Percentiles rank a stretch among this genome's conserved stretches.
Evolutionary conservation across 2,797 vertebrate genomes (phyloP).

Genomic region (Phrynocephalus guinanensis): DNA sequence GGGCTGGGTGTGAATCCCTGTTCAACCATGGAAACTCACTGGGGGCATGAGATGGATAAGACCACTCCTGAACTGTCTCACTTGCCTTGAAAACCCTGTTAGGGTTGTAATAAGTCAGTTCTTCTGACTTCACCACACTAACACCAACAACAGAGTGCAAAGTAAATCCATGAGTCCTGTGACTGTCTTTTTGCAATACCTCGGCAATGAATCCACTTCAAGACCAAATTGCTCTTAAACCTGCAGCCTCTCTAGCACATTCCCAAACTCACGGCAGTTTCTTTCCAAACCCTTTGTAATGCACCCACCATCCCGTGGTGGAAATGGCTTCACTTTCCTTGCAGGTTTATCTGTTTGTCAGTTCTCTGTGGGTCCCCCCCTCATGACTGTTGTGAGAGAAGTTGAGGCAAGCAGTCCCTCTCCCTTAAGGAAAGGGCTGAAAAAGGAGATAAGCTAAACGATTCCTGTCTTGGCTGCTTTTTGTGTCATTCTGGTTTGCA

Average conservation of each 20-base stretch:
- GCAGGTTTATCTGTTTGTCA: background rate
- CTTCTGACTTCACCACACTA: too few relatives aligned
- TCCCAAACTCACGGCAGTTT: background rate
- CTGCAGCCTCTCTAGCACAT: background rate
- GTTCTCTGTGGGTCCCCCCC: background rate
- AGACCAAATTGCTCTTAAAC: background rate
- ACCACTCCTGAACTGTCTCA: too few relatives aligned
- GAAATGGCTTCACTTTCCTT: background rate
- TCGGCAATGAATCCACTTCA: background rate
- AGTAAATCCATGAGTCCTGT: background rate
- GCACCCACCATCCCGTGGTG: background rate
- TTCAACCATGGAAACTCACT: background rate
- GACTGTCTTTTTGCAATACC: background rate
- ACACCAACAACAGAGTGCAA: too few relatives aligned
- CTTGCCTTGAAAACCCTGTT: too few relatives aligned
- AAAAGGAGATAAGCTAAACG: background rate
- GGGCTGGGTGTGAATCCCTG: too few relatives aligned
- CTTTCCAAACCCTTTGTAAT: background rate
- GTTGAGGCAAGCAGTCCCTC: too few relatives aligned
- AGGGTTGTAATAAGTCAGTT: too few relatives aligned
- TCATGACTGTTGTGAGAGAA: too few relatives aligned
- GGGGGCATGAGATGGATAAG: background rate
- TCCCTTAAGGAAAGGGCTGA: too few relatives aligned
- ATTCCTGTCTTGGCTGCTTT: background rate
- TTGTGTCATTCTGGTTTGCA: background rate